phyloP scores from a whole-genome alignment of 2,888 invertebrate species.

The Hirudinaria manillensis region DNA sequence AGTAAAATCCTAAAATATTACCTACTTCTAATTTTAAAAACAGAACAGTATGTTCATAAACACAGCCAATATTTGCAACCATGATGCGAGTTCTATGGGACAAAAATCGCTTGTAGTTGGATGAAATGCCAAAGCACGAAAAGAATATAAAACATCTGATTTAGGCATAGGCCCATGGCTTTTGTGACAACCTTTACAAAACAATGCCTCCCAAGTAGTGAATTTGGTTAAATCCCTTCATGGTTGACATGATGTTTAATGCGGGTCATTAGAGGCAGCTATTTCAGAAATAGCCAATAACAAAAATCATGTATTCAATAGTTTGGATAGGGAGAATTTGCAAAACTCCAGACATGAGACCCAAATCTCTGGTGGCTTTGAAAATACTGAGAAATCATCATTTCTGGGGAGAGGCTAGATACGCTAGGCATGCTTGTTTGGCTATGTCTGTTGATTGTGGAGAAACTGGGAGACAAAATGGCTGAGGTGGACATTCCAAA shows the following conservation, averaged over 20 bases:
- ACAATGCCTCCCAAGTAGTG: too few relatives aligned
- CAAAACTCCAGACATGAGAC: conserved; percentile 23
- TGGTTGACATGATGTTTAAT: too few relatives aligned
- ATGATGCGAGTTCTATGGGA: background rate
- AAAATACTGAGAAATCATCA: conserved; percentile 34
- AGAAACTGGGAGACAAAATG: conserved; percentile 6
- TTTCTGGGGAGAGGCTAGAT: conserved; percentile 15
- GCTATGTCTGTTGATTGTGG: background rate
- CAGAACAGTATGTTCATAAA: background rate
- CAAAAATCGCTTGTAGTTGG: background rate
- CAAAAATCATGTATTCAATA: background rate
- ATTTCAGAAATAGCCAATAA: too few relatives aligned
- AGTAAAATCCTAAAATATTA: background rate
- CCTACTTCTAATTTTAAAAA: background rate
- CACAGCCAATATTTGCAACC: background rate
- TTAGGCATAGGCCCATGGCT: too few relatives aligned
- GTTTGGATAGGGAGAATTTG: conserved; percentile 2
- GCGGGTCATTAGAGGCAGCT: too few relatives aligned
- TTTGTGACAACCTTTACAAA: too few relatives aligned
- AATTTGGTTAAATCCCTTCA: too few relatives aligned
- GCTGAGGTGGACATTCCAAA: background rate
- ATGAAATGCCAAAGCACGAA: too few relatives aligned
- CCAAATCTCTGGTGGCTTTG: conserved; percentile 35
- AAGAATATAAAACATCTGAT: too few relatives aligned
- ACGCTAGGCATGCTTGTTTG: background rate